Conservation (phyloP, 1,140 invertebrate genomes). For the Eriocheir sinensis region DNA sequence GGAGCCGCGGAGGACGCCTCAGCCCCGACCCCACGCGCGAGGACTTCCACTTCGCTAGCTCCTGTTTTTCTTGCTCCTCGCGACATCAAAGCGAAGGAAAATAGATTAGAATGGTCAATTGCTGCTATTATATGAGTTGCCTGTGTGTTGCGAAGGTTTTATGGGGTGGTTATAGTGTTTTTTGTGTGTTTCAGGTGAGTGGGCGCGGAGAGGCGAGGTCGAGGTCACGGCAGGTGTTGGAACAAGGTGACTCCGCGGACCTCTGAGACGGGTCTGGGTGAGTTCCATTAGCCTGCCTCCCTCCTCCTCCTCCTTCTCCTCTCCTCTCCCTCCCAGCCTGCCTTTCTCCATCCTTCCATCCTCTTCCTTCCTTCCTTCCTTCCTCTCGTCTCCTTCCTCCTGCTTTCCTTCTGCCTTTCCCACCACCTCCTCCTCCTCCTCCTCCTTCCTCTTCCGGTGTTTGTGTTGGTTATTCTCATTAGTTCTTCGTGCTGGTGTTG, state of each 20-base stretch:
- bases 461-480: no score
- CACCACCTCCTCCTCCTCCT: not conserved
- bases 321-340: not conserved
- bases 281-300: constrained; percentile 59
- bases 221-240: not conserved
- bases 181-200: not conserved
- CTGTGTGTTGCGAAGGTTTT: not conserved
- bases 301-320: not conserved
- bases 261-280: constrained; percentile 38
- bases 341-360: not conserved
- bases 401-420: no score
- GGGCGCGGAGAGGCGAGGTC: constrained; percentile 29
- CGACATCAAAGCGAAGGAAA: no score
- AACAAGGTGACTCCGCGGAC: constrained; percentile 65
- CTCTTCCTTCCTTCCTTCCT: not conserved
- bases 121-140: not conserved
- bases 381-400: not conserved
- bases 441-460: not conserved
- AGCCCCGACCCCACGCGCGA: not conserved
- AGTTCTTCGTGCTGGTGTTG: no score
- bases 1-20: constrained; percentile 36
- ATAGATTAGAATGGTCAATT: not conserved
- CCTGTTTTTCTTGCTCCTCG: not conserved
- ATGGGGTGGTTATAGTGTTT: not conserved
- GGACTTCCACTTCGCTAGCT: not conserved